Percentiles rank a stretch among this genome's conserved stretches.
Evolutionary conservation across 2,797 vertebrate genomes (phyloP).

Genomic region (Hyperoplus lanceolatus): DNA sequence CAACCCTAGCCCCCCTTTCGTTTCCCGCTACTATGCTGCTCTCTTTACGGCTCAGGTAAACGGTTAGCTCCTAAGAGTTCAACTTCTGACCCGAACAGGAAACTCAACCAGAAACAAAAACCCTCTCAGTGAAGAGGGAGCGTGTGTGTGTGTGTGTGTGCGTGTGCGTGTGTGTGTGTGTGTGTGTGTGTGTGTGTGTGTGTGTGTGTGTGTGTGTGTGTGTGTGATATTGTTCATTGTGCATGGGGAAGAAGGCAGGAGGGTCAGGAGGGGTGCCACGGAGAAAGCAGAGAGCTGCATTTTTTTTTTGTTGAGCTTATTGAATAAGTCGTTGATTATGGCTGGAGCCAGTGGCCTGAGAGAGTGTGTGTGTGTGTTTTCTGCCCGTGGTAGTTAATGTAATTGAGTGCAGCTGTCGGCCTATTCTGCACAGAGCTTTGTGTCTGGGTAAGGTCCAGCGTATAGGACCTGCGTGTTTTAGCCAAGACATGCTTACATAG

Average conservation of each 20-base stretch:
- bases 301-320: conserved; percentile 81
- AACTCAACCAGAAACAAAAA: conserved; percentile 44
- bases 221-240: conserved; percentile 24
- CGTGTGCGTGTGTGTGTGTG: conserved; percentile 1
- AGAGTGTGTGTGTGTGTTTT: conserved; percentile 73
- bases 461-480: conserved; percentile 52
- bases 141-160: conserved; percentile 21
- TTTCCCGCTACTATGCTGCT: conserved; percentile 17
- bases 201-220: conserved; percentile 10
- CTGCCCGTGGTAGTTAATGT: conserved; percentile 75
- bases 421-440: conserved; percentile 74
- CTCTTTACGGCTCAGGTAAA: conserved; percentile 53
- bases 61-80: conserved; percentile 28
- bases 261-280: conserved; percentile 5
- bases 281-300: conserved; percentile 59
- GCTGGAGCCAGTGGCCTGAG: conserved; percentile 75
- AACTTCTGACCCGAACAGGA: conserved; percentile 66
- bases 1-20: conserved; percentile 19
- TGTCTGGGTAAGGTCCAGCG: conserved; percentile 75
- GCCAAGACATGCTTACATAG: conserved; percentile 74
- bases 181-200: conserved; percentile 2
- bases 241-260: background rate
- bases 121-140: conserved; percentile 27
- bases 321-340: conserved; percentile 82
- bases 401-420: conserved; percentile 83